Base-by-base conservation (phyloP, 2,888 invertebrate species). In the Aporophyla nigra region DNA sequence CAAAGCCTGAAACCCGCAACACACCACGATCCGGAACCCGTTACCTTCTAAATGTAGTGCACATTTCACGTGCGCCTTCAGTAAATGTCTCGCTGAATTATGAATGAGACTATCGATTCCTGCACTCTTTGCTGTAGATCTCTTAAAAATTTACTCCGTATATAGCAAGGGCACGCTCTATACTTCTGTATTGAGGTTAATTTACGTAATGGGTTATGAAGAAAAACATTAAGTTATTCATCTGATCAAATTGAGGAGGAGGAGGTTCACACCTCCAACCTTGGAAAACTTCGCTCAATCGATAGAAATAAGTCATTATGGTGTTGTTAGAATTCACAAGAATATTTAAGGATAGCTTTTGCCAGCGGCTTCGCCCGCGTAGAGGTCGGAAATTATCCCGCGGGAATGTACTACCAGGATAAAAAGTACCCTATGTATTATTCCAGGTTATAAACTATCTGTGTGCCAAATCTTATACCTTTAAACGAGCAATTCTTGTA, bases 21-120 rank as follows among this genome's bases (percentile, higher is more conserved):
- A 53, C 21, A 43, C 53, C 46, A 33, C 51, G 10, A 14, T 40
- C 33, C 24, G 9, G 21, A 61, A 46, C n/a, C 9, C 14, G 51
- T 71, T 56, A 56, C 27, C 59, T 66, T 56, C n/a, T 56, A 75
- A 82, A 82, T 61, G 43, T 71, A 72, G 14, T 79, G 82, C 78
- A 83, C 71, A 65, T 69, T 71, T 58, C 71, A 72, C 63, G 73
- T 72, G 43, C 24, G 74, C 74, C 80, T 73, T 63, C 67, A 19
- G 70, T 82, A 74, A 84, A 85, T 77, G 75, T 68, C 69, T 43
- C 33, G 9, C 65, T 85, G 75, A 86, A 85, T 86, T 82, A 85
- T 70, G 74, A 76, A 86, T 79, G 16, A 27, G 33, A n/a, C 19
- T 63, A 84, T 85, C 71, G 85, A 85, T 84, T 59, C 59, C 54